Base-by-base conservation (phyloP, 2,888 invertebrate genomes). In the Eilema sororculum region DNA sequence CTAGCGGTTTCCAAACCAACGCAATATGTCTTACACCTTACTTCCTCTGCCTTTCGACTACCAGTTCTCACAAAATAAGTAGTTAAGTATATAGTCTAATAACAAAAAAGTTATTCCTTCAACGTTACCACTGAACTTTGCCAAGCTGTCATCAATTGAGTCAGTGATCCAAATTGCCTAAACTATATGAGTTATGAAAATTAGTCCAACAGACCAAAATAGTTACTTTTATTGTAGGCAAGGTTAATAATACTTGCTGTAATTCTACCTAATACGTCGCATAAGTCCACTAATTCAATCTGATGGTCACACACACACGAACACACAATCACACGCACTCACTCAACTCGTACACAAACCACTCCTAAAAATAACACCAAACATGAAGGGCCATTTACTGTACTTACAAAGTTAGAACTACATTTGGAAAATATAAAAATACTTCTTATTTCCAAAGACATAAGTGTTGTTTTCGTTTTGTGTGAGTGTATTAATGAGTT, bases 341-440 rank as follows among this genome's bases (percentile, higher is more conserved):
- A 72, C 64, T 65, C 28, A 65, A n/a, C 61, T 22, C 28, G 22
- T 37, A 57, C 24, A 65, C 22, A 57, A 65, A 72, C 69, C 67
- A 57, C 73, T 56, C 74, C 87, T 87, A 87, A 85, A 87, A 87
- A 87, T 87, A 87, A 82, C 83, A 66, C 76, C 81, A 75, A 82
- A 83, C 86, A 84, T 83, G 82, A 86, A 87, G 87, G 87, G 87
- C 87, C 86, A 84, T 85, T 85, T 86, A 86, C 80, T 79, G 82
- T 73, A 81, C 80, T 73, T 72, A 83, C 87, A 79, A 86, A 69
- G 60, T 72, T 80, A 69, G 30, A 30, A 22, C n/a, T 65, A 46
- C 74, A 65, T 28, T 58, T 56, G 0, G 28, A 72, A 66, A 79
- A 69, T 58, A 65, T 62, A 37, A 78, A 69, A 75, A 82, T 68